Percentiles rank a stretch among this genome's conserved stretches.
These are phyloP conservation scores for Lophochroa leadbeateri DNA, from an alignment of 2,113 vertebrate species.

Conservation along the genomic window DNA sequence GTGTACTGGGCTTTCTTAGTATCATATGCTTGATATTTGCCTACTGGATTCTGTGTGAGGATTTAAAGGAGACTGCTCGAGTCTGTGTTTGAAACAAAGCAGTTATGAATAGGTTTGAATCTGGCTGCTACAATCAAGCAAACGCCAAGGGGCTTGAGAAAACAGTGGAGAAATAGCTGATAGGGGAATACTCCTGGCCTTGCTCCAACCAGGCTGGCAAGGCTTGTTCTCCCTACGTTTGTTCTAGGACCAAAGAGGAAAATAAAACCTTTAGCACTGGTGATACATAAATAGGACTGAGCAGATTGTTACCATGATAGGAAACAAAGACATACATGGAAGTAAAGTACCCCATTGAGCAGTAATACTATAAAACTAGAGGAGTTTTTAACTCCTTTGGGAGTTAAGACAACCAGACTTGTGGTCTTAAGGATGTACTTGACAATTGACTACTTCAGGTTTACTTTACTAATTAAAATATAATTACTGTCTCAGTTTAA, in stretches of 20 bases:
- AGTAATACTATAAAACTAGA: background rate
- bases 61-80: background rate
- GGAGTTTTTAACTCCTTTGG: background rate
- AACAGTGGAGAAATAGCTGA: background rate
- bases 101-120: background rate
- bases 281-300: background rate
- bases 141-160: background rate
- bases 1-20: background rate
- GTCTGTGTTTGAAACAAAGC: background rate
- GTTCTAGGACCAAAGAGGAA: background rate
- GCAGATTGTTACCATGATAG: background rate
- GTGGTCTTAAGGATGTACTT: background rate
- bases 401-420: background rate
- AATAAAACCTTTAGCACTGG: background rate
- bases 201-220: background rate
- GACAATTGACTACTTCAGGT: background rate
- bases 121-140: background rate
- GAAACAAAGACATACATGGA: background rate
- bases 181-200: background rate
- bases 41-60: background rate
- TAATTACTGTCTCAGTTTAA: background rate
- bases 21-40: background rate
- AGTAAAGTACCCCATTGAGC: background rate
- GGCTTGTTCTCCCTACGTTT: background rate
- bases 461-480: background rate